These are phyloP conservation scores for Dicerorhinus sumatrensis DNA, from an alignment of 2,113 vertebrate genomes.

Conservation along the genomic window DNA sequence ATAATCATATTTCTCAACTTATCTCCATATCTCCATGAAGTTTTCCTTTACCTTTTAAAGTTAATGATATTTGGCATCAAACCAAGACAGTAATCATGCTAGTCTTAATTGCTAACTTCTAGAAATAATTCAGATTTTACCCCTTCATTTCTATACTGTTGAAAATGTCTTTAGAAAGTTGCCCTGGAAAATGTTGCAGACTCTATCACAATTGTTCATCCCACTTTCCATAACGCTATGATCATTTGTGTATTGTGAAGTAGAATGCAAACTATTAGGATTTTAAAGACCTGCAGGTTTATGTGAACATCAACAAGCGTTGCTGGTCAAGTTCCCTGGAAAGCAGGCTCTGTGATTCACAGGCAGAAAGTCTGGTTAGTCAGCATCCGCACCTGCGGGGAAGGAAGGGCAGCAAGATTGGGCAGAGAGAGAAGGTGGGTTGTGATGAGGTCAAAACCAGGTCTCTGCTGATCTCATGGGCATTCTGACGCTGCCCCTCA, in stretches of 20 bases:
- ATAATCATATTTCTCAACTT: background rate
- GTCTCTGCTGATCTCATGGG: fast-evolving
- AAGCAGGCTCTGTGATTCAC: background rate
- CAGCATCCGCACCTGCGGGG: fast-evolving
- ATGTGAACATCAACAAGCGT: background rate
- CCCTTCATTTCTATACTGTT: background rate
- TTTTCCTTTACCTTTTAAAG: conserved; percentile 39
- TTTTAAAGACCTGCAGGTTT: background rate
- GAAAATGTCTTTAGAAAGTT: background rate
- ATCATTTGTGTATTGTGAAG: background rate
- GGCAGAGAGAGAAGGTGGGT: fast-evolving
- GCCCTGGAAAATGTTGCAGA: background rate
- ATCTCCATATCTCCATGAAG: background rate
- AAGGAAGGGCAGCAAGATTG: fast-evolving
- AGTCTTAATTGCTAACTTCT: conserved; percentile 53
- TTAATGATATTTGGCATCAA: conserved; percentile 32
- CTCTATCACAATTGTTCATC: background rate
- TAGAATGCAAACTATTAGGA: background rate
- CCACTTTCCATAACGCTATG: fast-evolving
- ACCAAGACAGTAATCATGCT: background rate
- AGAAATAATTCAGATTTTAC: conserved; percentile 43
- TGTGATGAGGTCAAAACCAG: background rate
- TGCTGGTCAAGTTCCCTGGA: background rate
- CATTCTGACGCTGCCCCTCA: background rate
- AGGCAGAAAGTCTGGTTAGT: fast-evolving